Base-by-base conservation (phyloP, 30 jellyfish, hydroid and myxozoan species). In the Mastigias papua region DNA sequence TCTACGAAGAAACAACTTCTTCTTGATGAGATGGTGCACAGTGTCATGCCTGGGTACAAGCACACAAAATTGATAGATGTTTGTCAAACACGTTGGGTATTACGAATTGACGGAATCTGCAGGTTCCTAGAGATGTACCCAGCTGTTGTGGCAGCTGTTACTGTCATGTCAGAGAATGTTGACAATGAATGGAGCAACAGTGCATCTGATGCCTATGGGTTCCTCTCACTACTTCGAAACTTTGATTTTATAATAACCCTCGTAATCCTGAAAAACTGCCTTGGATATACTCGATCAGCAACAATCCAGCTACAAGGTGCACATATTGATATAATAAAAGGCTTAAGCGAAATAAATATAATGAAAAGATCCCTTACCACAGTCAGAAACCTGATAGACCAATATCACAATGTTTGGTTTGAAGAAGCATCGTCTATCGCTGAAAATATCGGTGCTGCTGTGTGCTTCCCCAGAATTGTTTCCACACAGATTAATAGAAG, bases 1-100 rank as follows among this genome's bases (percentile, higher is more conserved):
- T 31, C 58, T 26, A 34, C 80, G 7, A 27, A 69, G 31, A 28
- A 26, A 69, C 22, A 26, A 23, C 26, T 17, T 28, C 57, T 57
- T 75, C 54, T 71, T 51, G 54, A 25, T 0, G 26, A 35, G 42
- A 21, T 33, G 27, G 32, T 80, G 57, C 58, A 67, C 35, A 13
- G 28, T 1, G n/a, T 60, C 67, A n/a, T 49, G 16, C 86, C 94
- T 1, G 46, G 27, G 19, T 34, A 76, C 7, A 27, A 73, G 35
- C 78, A 81, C 25, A 61, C 58, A 23, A 48, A 60, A 1, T 78
- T 84, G 34, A 80, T 66, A 34, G 90, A 91, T 68, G 90, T 84
- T 35, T 91, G 98, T 46, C 90, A 92, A 6, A 91, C 96, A 15
- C 76, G 90, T 32, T 91, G 98, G 93, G n/a, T 84, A 28, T 84